Evolutionary conservation across 2,113 vertebrate species (phyloP).

Genomic region (Daphoenositta chrysoptera): DNA sequence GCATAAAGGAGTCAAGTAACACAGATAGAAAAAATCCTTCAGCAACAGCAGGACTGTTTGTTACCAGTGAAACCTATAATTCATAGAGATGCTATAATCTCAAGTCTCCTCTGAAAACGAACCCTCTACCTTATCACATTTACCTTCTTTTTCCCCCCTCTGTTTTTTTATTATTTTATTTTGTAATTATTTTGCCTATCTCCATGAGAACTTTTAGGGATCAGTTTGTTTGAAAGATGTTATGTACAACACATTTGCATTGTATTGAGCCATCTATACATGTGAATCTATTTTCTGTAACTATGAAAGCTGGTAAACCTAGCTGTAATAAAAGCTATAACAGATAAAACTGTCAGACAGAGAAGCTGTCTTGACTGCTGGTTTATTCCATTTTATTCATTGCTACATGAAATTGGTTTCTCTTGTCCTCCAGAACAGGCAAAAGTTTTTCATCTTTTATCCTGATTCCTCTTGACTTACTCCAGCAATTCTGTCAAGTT

Average conservation of each 20-base stretch:
- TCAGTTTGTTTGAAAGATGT: neutral
- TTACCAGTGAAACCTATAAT: neutral
- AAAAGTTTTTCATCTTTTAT: neutral
- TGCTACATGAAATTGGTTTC: neutral
- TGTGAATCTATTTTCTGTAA: neutral
- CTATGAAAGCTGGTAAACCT: neutral
- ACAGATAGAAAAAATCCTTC: neutral
- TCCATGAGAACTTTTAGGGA: neutral
- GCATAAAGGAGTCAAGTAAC: neutral
- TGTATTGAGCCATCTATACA: neutral
- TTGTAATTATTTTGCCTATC: neutral
- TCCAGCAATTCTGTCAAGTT: neutral
- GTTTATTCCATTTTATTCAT: neutral
- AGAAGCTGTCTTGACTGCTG: neutral
- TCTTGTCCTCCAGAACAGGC: neutral
- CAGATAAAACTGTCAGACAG: slow-evolving; percentile 14
- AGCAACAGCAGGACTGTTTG: neutral
- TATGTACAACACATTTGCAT: neutral
- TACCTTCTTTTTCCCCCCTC: neutral
- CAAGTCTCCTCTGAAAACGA: neutral
- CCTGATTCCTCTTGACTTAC: neutral
- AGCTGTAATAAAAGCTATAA: neutral
- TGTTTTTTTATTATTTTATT: neutral
- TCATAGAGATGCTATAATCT: neutral
- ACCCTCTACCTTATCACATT: neutral